Percentiles rank a stretch among this genome's conserved stretches.
Conservation (phyloP, 2,113 vertebrate genomes). For the Phylloscopus trochilus region DNA sequence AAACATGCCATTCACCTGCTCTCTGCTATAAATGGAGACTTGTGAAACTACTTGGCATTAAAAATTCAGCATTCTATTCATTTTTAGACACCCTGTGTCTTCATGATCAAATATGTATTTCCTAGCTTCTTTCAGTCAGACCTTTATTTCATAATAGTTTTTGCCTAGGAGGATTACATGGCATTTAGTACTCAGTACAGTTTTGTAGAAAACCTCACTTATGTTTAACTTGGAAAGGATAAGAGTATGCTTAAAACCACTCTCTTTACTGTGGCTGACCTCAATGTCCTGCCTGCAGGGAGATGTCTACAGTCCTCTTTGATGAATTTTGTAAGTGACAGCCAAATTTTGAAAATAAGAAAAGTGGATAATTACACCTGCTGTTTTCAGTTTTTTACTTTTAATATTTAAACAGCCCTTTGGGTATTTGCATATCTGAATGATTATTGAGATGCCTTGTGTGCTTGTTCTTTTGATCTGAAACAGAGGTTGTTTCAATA, state of each 20-base stretch:
- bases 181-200: not conserved
- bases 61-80: not conserved
- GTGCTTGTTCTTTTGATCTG: not conserved
- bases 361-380: not conserved
- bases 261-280: not conserved
- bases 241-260: not conserved
- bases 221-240: not conserved
- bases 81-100: not conserved
- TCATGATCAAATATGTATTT: not conserved
- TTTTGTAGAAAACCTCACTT: not conserved
- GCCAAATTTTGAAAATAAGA: not conserved
- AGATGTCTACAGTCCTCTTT: not conserved
- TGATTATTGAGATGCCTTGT: not conserved
- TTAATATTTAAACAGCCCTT: not conserved
- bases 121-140: not conserved
- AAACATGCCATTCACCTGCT: not conserved
- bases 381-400: not conserved
- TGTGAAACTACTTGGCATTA: not conserved
- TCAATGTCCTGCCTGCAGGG: not conserved
- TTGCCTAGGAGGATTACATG: not conserved
- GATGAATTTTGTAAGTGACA: not conserved
- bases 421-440: not conserved
- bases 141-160: not conserved
- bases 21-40: not conserved
- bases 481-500: not conserved